phyloP scores from a whole-genome alignment of 2,797 vertebrate genomes.

The Microhierax caerulescens region DNA sequence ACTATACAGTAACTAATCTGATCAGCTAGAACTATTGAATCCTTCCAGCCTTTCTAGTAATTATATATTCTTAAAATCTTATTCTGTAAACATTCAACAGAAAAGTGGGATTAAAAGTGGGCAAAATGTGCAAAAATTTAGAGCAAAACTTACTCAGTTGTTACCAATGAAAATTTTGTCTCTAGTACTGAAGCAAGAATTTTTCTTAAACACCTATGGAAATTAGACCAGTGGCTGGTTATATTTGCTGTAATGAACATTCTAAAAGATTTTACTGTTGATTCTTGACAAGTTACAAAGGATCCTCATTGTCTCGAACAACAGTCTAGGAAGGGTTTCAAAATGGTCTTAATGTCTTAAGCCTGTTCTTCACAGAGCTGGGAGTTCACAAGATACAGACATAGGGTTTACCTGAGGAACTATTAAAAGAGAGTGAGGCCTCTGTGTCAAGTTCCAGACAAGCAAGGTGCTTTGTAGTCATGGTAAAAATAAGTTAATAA shows the following conservation, averaged over 20 bases:
- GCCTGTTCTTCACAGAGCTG: background rate
- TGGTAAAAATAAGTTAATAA: slow-evolving; percentile 53
- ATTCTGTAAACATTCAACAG: slow-evolving; percentile 19
- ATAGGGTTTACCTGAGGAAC: background rate
- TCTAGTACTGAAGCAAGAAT: background rate
- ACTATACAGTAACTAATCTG: background rate
- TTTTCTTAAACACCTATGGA: background rate
- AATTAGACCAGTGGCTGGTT: slow-evolving; percentile 26
- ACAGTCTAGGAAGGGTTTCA: background rate
- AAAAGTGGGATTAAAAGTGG: slow-evolving; percentile 30
- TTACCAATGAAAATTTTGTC: background rate
- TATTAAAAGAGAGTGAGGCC: background rate
- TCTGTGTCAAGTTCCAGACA: slow-evolving; percentile 22
- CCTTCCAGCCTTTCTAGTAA: background rate
- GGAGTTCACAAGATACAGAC: background rate
- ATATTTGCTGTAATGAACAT: slow-evolving; percentile 35
- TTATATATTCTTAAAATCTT: slow-evolving; percentile 10
- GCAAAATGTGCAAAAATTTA: background rate
- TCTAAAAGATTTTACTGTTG: background rate
- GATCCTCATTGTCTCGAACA: background rate
- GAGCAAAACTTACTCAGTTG: background rate
- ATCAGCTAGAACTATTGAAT: background rate
- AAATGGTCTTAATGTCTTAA: background rate
- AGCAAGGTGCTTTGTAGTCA: background rate
- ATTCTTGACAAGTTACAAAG: background rate